Evolutionary conservation across 2,888 invertebrate species (phyloP), one percentile per base, ranked within the genome.

Genomic region (Crioceris asparagi): DNA sequence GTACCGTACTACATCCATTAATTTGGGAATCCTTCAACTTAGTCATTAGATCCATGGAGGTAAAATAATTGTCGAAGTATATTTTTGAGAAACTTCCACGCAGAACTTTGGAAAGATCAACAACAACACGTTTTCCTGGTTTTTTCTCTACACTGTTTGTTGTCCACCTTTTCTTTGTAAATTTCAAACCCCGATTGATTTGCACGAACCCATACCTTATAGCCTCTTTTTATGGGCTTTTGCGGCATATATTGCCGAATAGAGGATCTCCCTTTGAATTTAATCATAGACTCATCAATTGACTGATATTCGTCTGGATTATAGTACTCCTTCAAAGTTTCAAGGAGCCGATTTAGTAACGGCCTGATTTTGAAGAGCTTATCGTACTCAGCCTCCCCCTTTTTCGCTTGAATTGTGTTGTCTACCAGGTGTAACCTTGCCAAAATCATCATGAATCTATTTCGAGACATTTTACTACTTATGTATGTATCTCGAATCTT

Each of bases 281-380:
- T 39, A 10, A 47, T 39, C 48, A 52, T 51, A 11, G 36, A 35
- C 38, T 50, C 48, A 35, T 51, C 48, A 27, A 49, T 40, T 14
- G 41, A 32, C 21, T 46, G 42, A 16, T 39, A 23, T 26, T 38
- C 21, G 23, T 23, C 26, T 29, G 46, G 41, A 23, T 41, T 36
- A 6, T 38, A 29, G 15, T 12, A 12, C 14, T 11, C 5, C 7
- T 15, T 6, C 6, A 17, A 31, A 2, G 31, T 31, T 29, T 5
- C 46, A 32, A 12, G 17, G 25, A 39, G 36, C 32, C 27, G 47
- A 27, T 19, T 15, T 17, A 32, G 32, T 19, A 50, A 32, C n/a
- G 51, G 50, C 38, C 42, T 36, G 12, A 53, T 14, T 50, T 52
- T 50, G 35, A 47, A 50, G 21, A 53, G 36, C 40, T 50, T 49